Base-by-base conservation (phyloP, 1,140 invertebrate species). In the Lethocerus indicus region DNA sequence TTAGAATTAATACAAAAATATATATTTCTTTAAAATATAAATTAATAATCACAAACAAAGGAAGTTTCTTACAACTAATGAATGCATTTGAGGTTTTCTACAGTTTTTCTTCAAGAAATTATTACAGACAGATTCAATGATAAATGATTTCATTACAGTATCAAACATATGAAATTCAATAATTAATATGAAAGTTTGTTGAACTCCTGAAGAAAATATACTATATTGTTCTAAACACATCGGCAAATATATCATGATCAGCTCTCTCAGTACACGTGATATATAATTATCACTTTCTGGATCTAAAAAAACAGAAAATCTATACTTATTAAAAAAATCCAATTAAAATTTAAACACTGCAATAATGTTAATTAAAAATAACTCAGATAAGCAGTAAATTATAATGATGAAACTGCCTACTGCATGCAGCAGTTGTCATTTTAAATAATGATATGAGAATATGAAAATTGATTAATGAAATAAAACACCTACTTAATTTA, bases 401-500 rank as follows among this genome's bases (percentile, higher is more conserved):
- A 6, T 3, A 32, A 47, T 24, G n/a, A 51, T 39, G 14, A 23
- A 9, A 9, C 24, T 12, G n/a, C n/a, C n/a, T n/a, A n/a, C n/a
- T n/a, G n/a, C n/a, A n/a, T n/a, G n/a, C n/a, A n/a, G n/a, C 7
- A 40, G 25, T 49, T 20, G 9, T 28, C 20, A 20, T 2, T 28
- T 35, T 46, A 27, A 44, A 46, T 25, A 28, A 36, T 51, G 9
- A 37, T 23, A n/a, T 7, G 12, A 12, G 2, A 36, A 23, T 16
- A 32, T 14, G n/a, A 5, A 7, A 3, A 18, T 12, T 14, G 20
- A 2, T 27, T 24, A 48, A 36, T 37, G 7, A 29, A 25, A 1
- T n/a, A 28, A 25, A 50, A 40, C 20, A 26, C 43, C 40, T 51
- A 56, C 55, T 47, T 47, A 56, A 45, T 32, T 45, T 49, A 13